Percentiles rank a stretch among this genome's conserved stretches.
Evolutionary conservation across 2,888 invertebrate genomes (phyloP).

Genomic region (Sympetrum striolatum): DNA sequence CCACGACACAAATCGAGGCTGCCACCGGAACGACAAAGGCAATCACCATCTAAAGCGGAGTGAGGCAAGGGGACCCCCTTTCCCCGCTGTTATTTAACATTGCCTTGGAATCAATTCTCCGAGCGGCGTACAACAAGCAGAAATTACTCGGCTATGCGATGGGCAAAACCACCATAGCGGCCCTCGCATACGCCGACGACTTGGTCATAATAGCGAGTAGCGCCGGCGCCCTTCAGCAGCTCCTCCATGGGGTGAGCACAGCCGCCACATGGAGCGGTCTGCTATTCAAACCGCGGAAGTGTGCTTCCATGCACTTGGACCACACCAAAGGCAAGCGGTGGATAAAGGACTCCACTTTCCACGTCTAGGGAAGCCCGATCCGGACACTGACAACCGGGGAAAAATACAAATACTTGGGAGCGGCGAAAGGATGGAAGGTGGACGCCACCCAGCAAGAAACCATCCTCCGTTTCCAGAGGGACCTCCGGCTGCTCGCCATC

Average conservation of each 20-base stretch:
- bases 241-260: slow-evolving; percentile 4
- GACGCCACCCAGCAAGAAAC: slow-evolving; percentile 48
- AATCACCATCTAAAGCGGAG: not conserved
- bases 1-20: not conserved
- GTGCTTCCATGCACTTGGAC: slow-evolving; percentile 51
- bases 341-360: not conserved
- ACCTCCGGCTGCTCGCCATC: not conserved
- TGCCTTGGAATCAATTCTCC: slow-evolving; percentile 41
- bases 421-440: slow-evolving; percentile 53
- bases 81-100: slow-evolving; percentile 56
- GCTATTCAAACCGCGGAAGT: slow-evolving; percentile 53
- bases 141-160: not conserved
- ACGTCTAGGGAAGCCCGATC: not conserved
- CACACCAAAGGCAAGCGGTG: not conserved
- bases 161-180: not conserved
- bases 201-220: slow-evolving; percentile 47
- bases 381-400: not conserved
- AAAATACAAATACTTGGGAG: slow-evolving; percentile 54
- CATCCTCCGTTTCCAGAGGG: slow-evolving; percentile 45
- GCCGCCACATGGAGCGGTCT: slow-evolving; percentile 50
- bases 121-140: not conserved
- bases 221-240: slow-evolving; percentile 30
- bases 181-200: slow-evolving; percentile 52
- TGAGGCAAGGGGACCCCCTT: slow-evolving; percentile 55
- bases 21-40: not conserved